These are phyloP conservation scores for Todiramphus saurophagus DNA, from an alignment of 2,113 vertebrate genomes.

Conservation along the genomic window DNA sequence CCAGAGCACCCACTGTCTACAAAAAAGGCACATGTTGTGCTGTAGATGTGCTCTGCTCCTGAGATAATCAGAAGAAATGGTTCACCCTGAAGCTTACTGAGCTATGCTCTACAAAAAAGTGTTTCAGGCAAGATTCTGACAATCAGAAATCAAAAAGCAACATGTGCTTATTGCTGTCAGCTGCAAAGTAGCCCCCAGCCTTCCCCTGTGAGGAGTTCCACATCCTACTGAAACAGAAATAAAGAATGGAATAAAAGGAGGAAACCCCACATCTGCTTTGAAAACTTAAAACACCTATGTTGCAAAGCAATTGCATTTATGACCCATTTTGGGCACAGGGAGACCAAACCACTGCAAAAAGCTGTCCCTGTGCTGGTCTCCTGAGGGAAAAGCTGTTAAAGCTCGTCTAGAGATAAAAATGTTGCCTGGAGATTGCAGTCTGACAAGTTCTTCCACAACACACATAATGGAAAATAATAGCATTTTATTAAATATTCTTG, in stretches of 20 bases:
- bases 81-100: background rate
- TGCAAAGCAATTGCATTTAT: background rate
- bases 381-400: background rate
- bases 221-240: background rate
- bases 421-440: background rate
- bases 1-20: background rate
- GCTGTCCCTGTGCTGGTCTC: background rate
- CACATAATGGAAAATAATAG: background rate
- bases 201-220: constrained; percentile 1
- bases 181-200: background rate
- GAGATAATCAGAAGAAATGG: background rate
- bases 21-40: rapidly evolving
- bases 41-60: background rate
- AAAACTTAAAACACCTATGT: background rate
- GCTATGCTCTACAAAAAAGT: background rate
- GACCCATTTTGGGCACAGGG: background rate
- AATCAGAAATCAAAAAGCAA: background rate
- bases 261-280: background rate
- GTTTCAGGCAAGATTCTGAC: background rate
- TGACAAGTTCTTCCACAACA: background rate
- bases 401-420: background rate
- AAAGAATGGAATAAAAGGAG: background rate
- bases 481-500: background rate
- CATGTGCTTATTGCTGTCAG: background rate
- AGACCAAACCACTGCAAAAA: background rate